Conservation (phyloP, 2,888 invertebrate genomes). For the Margaritifera margaritifera region DNA sequence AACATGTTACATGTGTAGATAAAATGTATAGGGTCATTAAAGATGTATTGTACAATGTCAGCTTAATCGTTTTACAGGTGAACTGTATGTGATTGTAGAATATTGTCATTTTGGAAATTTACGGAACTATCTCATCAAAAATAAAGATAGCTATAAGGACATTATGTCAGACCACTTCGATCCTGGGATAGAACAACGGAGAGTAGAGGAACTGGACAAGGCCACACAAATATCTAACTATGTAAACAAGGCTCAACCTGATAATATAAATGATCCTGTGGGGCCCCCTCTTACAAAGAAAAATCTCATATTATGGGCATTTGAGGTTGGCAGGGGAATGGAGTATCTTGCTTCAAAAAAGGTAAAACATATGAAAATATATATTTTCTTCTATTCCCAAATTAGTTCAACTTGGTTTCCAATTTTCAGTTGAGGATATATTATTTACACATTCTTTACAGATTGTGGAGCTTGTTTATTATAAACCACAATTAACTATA, state of each 20-base stretch:
- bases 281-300: conserved; percentile 77
- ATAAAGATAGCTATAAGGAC: conserved; percentile 82
- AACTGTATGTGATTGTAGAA: conserved; percentile 93
- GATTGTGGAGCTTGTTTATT: no score
- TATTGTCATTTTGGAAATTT: conserved; percentile 94
- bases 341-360: conserved; percentile 92
- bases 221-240: conserved; percentile 49
- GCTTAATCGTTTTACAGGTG: conserved; percentile 76
- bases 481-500: no score
- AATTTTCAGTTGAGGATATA: no score
- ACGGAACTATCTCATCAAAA: conserved; percentile 88
- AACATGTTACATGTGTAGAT: conserved; percentile 2
- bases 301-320: conserved; percentile 91
- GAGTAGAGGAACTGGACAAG: conserved; percentile 29
- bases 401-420: no score
- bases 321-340: conserved; percentile 96
- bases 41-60: not conserved
- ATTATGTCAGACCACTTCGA: conserved; percentile 61
- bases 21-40: not conserved
- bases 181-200: conserved; percentile 43
- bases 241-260: conserved; percentile 56
- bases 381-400: no score
- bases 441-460: no score
- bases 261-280: conserved; percentile 48
- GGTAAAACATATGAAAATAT: conserved; percentile 74